phyloP scores from a whole-genome alignment of 2,113 vertebrate species.

The Elaphurus davidianus region DNA sequence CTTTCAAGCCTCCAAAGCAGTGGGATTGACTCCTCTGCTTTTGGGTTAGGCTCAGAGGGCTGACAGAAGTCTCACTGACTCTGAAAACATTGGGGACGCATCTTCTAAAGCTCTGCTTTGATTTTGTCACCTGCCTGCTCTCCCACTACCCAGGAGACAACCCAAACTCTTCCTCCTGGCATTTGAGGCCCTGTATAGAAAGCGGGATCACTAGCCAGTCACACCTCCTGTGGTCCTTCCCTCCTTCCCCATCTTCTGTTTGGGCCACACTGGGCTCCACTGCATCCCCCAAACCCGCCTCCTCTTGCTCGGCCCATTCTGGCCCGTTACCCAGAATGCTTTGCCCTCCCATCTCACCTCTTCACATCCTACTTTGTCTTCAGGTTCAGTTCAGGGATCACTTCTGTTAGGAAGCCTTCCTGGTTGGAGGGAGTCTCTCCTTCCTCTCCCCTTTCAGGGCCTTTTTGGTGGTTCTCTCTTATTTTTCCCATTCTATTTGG shows the following conservation, averaged over 20 bases:
- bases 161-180: neutral
- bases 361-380: neutral
- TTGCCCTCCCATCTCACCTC: neutral
- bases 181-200: neutral
- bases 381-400: neutral
- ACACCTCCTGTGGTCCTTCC: rapidly evolving
- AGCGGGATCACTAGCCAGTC: neutral
- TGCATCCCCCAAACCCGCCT: neutral
- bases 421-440: neutral
- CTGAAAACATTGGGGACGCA: neutral
- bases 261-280: rapidly evolving
- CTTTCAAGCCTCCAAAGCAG: neutral
- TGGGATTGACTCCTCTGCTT: neutral
- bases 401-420: neutral
- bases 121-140: neutral
- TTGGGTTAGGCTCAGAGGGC: neutral
- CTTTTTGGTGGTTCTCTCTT: neutral
- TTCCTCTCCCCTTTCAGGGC: neutral
- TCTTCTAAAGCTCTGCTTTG: neutral
- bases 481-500: neutral
- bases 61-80: neutral
- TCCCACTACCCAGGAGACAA: too few relatives aligned
- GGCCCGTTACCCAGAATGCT: neutral
- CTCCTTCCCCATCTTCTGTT: neutral
- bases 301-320: neutral